phyloP scores from a whole-genome alignment of 2,888 invertebrate genomes.

The Digitonthophagus gazella region DNA sequence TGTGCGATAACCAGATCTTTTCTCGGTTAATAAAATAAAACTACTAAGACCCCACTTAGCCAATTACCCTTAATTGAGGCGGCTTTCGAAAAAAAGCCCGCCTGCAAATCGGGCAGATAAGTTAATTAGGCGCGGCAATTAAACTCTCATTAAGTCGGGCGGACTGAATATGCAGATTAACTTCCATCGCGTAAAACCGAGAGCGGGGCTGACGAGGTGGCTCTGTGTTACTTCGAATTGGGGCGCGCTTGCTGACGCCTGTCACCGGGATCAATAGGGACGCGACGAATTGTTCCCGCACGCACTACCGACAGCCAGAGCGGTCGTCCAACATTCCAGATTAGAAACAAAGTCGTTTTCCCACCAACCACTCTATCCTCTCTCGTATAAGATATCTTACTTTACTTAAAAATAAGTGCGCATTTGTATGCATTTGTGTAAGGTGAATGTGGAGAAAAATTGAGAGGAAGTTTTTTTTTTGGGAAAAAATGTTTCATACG shows the following conservation, averaged over 20 bases:
- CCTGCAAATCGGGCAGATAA: constrained; percentile 33
- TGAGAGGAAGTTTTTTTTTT: no score
- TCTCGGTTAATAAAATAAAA: no score
- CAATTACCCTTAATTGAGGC: background rate
- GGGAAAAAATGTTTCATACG: no score
- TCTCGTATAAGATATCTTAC: no score
- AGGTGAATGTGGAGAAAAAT: no score
- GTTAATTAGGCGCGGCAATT: constrained; percentile 44
- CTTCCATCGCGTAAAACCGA: constrained; percentile 19
- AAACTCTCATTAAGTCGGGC: constrained; percentile 44
- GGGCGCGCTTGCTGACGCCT: background rate
- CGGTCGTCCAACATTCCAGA: no score
- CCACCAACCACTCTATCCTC: no score
- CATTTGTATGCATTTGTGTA: no score
- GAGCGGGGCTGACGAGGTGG: background rate
- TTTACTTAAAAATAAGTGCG: no score
- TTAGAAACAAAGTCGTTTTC: no score
- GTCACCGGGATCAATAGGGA: background rate
- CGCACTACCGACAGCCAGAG: background rate
- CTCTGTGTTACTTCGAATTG: background rate
- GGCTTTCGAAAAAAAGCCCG: background rate
- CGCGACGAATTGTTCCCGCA: background rate
- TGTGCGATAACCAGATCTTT: no score
- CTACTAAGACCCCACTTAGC: no score
- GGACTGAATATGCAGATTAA: constrained; percentile 47